Conservation (phyloP, 2,888 invertebrate genomes). For the Rhagonycha fulva region DNA sequence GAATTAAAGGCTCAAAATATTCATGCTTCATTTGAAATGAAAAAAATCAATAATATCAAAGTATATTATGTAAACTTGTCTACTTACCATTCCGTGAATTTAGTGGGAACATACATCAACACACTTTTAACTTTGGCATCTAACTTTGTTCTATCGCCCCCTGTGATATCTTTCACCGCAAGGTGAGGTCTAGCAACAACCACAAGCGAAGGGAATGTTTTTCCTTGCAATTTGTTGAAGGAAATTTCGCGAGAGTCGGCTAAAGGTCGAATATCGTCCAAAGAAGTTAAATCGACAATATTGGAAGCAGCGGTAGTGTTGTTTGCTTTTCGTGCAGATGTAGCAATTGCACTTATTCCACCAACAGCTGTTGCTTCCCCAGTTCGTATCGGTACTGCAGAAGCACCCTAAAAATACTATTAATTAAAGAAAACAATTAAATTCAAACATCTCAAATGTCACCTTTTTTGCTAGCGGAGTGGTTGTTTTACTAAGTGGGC, state of each 20-base stretch:
- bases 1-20: too few species aligned
- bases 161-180: conserved; percentile 66
- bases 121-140: conserved; percentile 84
- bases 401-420: not conserved
- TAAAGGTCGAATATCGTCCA: conserved; percentile 64
- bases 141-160: conserved; percentile 63
- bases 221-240: conserved; percentile 77
- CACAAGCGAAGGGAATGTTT: conserved; percentile 85
- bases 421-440: not conserved
- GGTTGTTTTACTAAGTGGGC: not conserved
- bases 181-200: conserved; percentile 82
- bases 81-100: conserved; percentile 80
- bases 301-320: conserved; percentile 46
- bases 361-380: conserved; percentile 75
- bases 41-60: not conserved
- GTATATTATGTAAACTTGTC: not conserved
- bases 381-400: conserved; percentile 59
- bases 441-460: too few species aligned
- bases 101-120: conserved; percentile 78
- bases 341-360: conserved; percentile 66
- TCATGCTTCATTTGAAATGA: not conserved
- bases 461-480: not conserved
- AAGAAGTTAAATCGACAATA: conserved; percentile 65
- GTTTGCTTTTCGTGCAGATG: conserved; percentile 9
- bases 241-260: conserved; percentile 76